phyloP scores from a whole-genome alignment of 2,797 vertebrate genomes.

The Nasua narica region DNA sequence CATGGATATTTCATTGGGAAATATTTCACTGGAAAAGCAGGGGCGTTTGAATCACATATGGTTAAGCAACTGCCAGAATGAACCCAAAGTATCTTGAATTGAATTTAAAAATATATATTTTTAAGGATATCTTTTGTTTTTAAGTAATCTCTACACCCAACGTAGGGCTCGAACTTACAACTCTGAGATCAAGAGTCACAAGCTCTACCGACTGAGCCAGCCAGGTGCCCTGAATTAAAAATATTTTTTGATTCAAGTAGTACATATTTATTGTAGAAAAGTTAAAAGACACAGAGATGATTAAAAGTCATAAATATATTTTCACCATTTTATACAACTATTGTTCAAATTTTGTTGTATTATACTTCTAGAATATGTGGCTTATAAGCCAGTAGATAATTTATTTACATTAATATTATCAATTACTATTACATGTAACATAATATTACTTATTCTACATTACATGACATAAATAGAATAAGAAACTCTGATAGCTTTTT shows the following conservation, averaged over 20 bases:
- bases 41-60: not conserved
- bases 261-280: not conserved
- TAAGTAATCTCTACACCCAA: not conserved
- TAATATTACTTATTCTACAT: not conserved
- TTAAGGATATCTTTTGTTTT: not conserved
- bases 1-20: conserved; percentile 2
- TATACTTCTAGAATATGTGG: not conserved
- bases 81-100: conserved; percentile 18
- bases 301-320: not conserved
- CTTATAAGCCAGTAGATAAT: not conserved
- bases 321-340: not conserved
- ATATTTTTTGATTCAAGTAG: not conserved
- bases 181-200: not conserved
- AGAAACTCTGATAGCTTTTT: not conserved
- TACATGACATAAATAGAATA: not conserved
- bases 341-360: not conserved
- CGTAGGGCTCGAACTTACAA: not conserved
- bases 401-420: not conserved
- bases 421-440: not conserved
- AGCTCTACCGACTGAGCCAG: not conserved
- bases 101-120: not conserved
- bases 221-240: not conserved
- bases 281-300: not conserved
- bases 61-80: not conserved
- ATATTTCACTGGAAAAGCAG: not conserved